A percentile compares a stretch with the other conserved stretches of the same genome.
Evolutionary conservation across 2,888 invertebrate species (phyloP).

Genomic region (Litoditis marina): DNA sequence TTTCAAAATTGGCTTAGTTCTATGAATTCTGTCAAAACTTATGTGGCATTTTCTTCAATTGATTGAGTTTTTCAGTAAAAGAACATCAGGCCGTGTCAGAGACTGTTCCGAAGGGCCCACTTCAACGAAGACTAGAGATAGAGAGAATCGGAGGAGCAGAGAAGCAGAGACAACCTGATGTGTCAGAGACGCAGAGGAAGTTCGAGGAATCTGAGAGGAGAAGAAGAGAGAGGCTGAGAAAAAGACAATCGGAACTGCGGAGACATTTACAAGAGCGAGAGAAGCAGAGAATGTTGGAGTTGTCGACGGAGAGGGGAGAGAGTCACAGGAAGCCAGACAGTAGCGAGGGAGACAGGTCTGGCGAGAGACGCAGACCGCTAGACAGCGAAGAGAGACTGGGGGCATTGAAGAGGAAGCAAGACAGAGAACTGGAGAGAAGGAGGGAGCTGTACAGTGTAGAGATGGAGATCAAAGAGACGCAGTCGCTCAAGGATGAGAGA

Average conservation of each 20-base stretch:
- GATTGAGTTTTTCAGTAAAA: too few relatives aligned
- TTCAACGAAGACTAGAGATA: too few relatives aligned
- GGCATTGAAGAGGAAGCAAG: background rate
- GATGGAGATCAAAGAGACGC: too few relatives aligned
- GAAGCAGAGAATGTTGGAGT: background rate
- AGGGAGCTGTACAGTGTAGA: background rate
- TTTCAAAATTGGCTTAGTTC: too few relatives aligned
- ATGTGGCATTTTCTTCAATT: too few relatives aligned
- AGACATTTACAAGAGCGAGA: slow-evolving; percentile 7
- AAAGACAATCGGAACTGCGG: slow-evolving; percentile 4
- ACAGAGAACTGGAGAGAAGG: background rate
- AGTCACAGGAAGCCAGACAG: background rate
- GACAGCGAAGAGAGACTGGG: background rate
- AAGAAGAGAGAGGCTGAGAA: slow-evolving; percentile 7
- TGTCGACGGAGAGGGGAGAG: background rate
- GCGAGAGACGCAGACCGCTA: background rate
- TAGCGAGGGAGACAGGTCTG: background rate
- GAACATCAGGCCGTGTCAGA: too few relatives aligned
- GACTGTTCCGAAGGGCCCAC: too few relatives aligned
- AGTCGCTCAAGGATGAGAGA: too few relatives aligned
- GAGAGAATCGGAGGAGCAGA: slow-evolving; percentile 1
- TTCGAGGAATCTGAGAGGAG: slow-evolving; percentile 1
- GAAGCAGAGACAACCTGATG: background rate
- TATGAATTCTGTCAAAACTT: too few relatives aligned
- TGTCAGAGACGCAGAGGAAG: too few relatives aligned